Percentiles rank a stretch among this genome's conserved stretches.
Conservation (phyloP, 2,797 vertebrate genomes). For the Salarias fasciatus region DNA sequence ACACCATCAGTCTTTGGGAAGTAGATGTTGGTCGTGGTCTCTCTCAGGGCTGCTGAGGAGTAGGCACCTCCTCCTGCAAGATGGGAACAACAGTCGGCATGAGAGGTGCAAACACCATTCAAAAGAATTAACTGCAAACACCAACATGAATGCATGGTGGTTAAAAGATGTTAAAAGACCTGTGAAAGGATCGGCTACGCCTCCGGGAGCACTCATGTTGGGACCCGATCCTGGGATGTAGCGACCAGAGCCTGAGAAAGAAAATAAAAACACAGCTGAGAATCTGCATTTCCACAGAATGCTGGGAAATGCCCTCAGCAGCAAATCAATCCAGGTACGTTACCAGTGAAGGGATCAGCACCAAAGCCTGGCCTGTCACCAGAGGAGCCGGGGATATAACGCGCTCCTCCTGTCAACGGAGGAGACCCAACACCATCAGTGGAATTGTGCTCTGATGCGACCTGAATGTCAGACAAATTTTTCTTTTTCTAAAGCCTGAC, state of each 20-base stretch:
- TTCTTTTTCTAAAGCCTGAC: too few relatives aligned
- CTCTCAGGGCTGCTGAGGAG: slow-evolving; percentile 77
- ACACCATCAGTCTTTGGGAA: slow-evolving; percentile 96
- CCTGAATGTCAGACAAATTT: too few relatives aligned
- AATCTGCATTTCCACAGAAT: not conserved
- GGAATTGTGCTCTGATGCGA: too few relatives aligned
- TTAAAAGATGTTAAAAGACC: too few relatives aligned
- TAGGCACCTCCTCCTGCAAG: slow-evolving; percentile 87
- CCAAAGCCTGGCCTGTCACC: slow-evolving; percentile 65
- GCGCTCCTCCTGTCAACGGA: slow-evolving; percentile 85
- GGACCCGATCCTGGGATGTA: slow-evolving; percentile 79
- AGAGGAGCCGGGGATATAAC: slow-evolving; percentile 89
- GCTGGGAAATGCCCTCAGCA: not conserved
- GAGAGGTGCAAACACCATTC: too few relatives aligned
- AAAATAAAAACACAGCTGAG: not conserved
- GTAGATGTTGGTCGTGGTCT: slow-evolving; percentile 88
- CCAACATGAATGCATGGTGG: too few relatives aligned
- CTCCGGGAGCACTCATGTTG: slow-evolving; percentile 39
- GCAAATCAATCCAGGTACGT: not conserved
- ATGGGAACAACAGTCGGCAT: not conserved
- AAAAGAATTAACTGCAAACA: too few relatives aligned
- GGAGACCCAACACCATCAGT: not conserved
- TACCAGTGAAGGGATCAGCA: slow-evolving; percentile 94
- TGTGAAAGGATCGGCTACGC: slow-evolving; percentile 81
- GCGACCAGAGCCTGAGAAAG: slow-evolving; percentile 84